Evolutionary conservation across 2,888 invertebrate genomes (phyloP), one percentile per base, ranked within the genome.

Genomic region (Mactromeris polynyma): DNA sequence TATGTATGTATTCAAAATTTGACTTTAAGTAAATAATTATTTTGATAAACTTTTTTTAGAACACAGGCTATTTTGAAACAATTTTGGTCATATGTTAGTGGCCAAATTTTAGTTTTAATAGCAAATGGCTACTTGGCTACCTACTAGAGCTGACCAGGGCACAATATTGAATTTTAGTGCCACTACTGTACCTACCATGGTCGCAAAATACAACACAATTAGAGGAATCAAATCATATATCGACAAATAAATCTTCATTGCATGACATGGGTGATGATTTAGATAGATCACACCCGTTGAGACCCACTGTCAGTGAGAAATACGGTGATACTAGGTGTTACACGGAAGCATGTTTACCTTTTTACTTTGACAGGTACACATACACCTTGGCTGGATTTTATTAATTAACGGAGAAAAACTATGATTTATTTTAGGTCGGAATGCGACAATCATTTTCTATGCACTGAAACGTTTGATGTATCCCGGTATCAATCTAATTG

Each of bases 271-370:
- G 51, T 51, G 11, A 51, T 9, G 2, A 51, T 51, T 51, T 51
- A 51, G 1, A 64, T 26, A 26, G 26, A 64, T 64, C 58, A 26
- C n/a, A 64, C 2, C 9, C n/a, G 58, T n/a, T 6, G 58, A 9
- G 2, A 26, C n/a, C 58, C n/a, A 9, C 58, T 64, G 58, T 64
- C 58, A 64, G 21, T 64, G 58, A 64, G n/a, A 64, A n/a, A 26
- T 64, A 26, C 26, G n/a, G 9, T 7, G 58, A 64, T 11, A 0
- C n/a, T 64, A 9, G 58, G 19, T 11, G 2, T 6, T 33, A 73
- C 36, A 33, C 33, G 73, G 73, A 73, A 73, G 73, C 73, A 26
- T 73, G 73, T 73, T 73, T 73, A 73, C 73, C 31, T 73, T 73
- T 73, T 33, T 36, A 73, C 3, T 73, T 73, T 73, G 73, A 73